Evolutionary conservation across 2,113 vertebrate species (phyloP).

Genomic region (Porphyrio hochstetteri): DNA sequence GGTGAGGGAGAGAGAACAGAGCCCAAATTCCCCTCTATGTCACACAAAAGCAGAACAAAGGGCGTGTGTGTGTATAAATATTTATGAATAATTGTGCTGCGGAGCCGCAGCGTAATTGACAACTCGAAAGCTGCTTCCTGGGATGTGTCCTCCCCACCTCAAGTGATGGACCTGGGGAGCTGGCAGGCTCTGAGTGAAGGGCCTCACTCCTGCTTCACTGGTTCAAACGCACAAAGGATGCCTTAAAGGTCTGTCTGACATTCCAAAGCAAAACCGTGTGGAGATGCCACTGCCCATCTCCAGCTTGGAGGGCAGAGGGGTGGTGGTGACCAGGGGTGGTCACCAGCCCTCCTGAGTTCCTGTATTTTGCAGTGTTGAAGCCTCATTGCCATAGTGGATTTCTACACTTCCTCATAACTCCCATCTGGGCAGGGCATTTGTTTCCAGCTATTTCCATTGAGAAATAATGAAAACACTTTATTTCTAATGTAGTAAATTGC

Average conservation of each 20-base stretch:
- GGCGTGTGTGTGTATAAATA: background rate
- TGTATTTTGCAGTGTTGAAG: background rate
- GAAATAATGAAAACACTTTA: background rate
- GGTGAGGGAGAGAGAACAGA: conserved; percentile 47
- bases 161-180: background rate
- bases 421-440: background rate
- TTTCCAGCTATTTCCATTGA: background rate
- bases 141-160: background rate
- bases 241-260: background rate
- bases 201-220: background rate
- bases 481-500: background rate
- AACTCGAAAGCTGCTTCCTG: rapidly evolving
- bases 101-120: background rate
- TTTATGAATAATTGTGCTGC: background rate
- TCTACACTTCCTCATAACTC: background rate
- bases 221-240: background rate
- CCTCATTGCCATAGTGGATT: background rate
- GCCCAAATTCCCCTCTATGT: conserved; percentile 8
- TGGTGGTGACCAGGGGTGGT: rapidly evolving
- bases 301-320: background rate
- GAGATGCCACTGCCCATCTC: background rate
- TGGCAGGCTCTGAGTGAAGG: background rate
- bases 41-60: conserved; percentile 22
- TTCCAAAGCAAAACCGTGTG: background rate
- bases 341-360: background rate